These are phyloP conservation scores for Paragorgia papillata DNA, from an alignment of 92 coral and sea anemone genomes.

Conservation along the genomic window DNA sequence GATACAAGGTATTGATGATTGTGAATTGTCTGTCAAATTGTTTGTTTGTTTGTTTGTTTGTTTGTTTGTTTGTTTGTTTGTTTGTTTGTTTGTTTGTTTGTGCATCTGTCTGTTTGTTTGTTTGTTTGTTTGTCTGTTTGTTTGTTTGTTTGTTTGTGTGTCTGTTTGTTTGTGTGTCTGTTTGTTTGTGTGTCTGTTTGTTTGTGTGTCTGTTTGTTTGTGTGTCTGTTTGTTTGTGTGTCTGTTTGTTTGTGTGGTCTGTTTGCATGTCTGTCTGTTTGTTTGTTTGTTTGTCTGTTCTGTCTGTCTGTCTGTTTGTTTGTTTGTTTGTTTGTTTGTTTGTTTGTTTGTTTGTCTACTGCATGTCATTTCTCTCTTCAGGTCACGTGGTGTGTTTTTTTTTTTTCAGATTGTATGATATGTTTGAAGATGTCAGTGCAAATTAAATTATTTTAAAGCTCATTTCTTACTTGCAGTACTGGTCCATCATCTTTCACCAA, in stretches of 20 bases:
- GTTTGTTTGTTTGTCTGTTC: neutral
- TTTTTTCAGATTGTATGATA: no score
- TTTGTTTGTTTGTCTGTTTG: neutral
- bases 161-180: neutral
- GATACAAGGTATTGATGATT: conserved; percentile 43
- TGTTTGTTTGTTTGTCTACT: neutral
- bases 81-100: neutral
- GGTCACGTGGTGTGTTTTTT: no score
- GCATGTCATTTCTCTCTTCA: no score
- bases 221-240: no score
- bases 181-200: neutral
- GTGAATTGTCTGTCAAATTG: neutral
- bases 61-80: neutral
- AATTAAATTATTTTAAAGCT: no score
- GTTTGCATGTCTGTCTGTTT: neutral
- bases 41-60: neutral
- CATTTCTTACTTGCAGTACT: neutral
- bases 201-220: neutral
- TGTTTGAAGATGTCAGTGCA: no score
- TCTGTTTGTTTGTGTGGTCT: neutral
- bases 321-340: neutral
- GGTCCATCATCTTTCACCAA: neutral
- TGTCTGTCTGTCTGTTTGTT: neutral
- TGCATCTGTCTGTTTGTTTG: neutral
- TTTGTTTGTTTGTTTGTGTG: no score